Evolutionary conservation across 2,113 vertebrate species (phyloP).

Genomic region (Athene noctua): DNA sequence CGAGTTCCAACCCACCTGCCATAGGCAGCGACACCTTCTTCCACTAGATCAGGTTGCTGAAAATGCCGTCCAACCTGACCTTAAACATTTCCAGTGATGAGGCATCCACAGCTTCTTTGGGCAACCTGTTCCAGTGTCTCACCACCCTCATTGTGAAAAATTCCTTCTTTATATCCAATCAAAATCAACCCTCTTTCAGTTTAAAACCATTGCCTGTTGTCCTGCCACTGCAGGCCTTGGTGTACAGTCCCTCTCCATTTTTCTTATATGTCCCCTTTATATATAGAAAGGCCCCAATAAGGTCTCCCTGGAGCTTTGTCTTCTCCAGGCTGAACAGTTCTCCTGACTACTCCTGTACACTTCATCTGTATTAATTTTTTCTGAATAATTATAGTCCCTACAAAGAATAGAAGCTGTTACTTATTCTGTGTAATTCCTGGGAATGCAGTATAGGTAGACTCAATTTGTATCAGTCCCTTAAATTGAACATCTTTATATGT

Average conservation of each 20-base stretch:
- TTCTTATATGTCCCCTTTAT: background rate
- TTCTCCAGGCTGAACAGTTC: background rate
- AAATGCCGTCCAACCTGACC: background rate
- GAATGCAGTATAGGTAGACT: background rate
- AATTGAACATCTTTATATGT: background rate
- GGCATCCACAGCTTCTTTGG: fast-evolving
- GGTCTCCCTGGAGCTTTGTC: background rate
- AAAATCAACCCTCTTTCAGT: background rate
- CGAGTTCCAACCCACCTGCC: fast-evolving
- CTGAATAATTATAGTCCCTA: background rate
- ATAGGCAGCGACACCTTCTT: background rate
- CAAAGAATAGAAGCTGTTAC: background rate
- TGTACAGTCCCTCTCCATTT: background rate
- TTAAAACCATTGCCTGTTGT: background rate
- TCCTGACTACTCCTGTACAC: background rate
- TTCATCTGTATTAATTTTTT: background rate
- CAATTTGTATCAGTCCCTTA: background rate
- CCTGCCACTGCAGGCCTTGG: background rate
- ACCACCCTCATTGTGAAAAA: fast-evolving
- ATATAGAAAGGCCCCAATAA: background rate
- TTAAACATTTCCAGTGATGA: background rate
- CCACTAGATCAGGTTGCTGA: background rate
- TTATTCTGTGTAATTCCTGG: background rate
- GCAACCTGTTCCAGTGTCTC: background rate
- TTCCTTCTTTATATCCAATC: background rate